These are phyloP conservation scores for Ptychobarbus kaznakovi DNA, from an alignment of 2,797 vertebrate genomes.

Conservation along the genomic window DNA sequence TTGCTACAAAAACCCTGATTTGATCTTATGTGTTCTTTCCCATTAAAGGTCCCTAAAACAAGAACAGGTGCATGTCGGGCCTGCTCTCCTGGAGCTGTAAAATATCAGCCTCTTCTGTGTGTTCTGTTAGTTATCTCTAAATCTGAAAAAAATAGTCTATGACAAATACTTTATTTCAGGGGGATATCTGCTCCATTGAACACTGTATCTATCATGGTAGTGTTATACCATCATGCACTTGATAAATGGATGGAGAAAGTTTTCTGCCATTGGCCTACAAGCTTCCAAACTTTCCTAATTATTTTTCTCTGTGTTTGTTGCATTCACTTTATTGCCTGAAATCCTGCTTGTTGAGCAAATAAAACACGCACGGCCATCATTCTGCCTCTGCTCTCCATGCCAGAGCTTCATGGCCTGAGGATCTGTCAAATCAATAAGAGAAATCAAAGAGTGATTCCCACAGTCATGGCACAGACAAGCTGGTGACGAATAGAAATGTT, in stretches of 20 bases:
- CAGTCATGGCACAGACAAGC: conserved; percentile 46
- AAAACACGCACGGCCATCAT: conserved; percentile 67
- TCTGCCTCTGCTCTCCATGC: conserved; percentile 66
- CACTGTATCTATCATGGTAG: conserved; percentile 28
- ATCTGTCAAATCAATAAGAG: conserved; percentile 80
- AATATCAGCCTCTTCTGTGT: not conserved
- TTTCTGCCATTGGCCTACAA: conserved; percentile 35
- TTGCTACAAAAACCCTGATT: not conserved
- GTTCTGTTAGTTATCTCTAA: conserved; percentile 17
- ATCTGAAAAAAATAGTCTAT: not conserved
- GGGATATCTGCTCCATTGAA: conserved; percentile 21
- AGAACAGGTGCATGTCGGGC: not conserved
- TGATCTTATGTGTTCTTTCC: not conserved
- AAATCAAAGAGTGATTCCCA: conserved; percentile 69
- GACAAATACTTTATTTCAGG: conserved; percentile 19
- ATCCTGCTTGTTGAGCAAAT: conserved; percentile 62
- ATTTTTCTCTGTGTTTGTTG: conserved; percentile 29
- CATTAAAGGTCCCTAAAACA: not conserved
- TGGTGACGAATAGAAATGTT: conserved; percentile 63
- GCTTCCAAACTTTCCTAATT: conserved; percentile 37
- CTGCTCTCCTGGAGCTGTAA: not conserved
- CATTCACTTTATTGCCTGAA: conserved; percentile 32
- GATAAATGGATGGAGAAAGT: conserved; percentile 31
- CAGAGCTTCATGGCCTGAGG: conserved; percentile 61
- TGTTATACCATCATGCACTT: conserved; percentile 23